phyloP scores from a whole-genome alignment of 2,888 invertebrate species.

The Iselma pallidipennis region DNA sequence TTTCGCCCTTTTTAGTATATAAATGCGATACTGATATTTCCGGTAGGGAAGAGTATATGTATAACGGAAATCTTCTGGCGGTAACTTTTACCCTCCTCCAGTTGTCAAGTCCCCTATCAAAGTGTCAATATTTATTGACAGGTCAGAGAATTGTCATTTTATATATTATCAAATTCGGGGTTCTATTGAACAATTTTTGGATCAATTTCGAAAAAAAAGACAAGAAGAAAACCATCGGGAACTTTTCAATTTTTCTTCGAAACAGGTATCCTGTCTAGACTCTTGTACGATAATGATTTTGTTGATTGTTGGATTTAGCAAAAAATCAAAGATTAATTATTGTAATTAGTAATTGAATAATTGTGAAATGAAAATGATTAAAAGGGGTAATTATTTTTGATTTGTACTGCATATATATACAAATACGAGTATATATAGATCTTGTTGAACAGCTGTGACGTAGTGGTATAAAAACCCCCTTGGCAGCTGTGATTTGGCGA shows the following conservation, averaged over 20 bases:
- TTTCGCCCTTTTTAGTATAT: not conserved
- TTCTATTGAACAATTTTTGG: not conserved
- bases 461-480: conserved; percentile 33
- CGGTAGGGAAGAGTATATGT: conserved; percentile 8
- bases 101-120: conserved; percentile 12
- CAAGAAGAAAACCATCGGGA: not conserved
- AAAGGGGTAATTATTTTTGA: conserved; percentile 11
- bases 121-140: conserved; percentile 24
- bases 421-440: too few species aligned
- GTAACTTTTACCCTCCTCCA: conserved; percentile 14
- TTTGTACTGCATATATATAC: conserved; percentile 5
- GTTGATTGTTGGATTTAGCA: not conserved
- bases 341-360: not conserved
- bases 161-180: not conserved
- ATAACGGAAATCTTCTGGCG: conserved; percentile 22
- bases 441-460: conserved; percentile 33
- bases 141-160: conserved; percentile 2
- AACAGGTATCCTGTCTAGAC: too few species aligned
- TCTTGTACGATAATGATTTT: too few species aligned
- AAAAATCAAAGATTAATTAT: not conserved
- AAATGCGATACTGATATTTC: conserved; percentile 10
- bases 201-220: not conserved
- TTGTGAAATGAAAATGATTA: not conserved
- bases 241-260: not conserved
- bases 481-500: conserved; percentile 43